Percentiles rank a stretch among this genome's conserved stretches.
These are phyloP conservation scores for Crepidodera aurea DNA, from an alignment of 2,888 invertebrate species.

Conservation along the genomic window DNA sequence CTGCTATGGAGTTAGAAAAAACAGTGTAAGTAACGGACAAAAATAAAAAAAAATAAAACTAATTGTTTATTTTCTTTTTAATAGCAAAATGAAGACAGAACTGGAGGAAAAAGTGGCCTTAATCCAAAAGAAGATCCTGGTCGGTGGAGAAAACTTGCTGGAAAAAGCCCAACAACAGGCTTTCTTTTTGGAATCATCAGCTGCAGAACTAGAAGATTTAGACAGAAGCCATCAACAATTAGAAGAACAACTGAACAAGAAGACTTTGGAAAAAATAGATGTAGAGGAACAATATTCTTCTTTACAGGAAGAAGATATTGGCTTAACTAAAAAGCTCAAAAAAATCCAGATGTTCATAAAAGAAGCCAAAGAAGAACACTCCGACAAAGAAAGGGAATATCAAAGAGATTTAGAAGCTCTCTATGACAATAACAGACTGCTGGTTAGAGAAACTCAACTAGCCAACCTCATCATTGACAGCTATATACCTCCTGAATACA, in stretches of 20 bases:
- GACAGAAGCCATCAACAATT: slow-evolving; percentile 82
- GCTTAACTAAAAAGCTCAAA: slow-evolving; percentile 91
- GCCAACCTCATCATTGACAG: slow-evolving; percentile 90
- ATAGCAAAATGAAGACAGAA: slow-evolving; percentile 78
- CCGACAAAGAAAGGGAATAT: slow-evolving; percentile 91
- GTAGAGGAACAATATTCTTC: slow-evolving; percentile 94
- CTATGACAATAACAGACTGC: slow-evolving; percentile 88
- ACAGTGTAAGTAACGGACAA: slow-evolving; percentile 53
- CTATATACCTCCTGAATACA: slow-evolving; percentile 93
- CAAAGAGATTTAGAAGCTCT: slow-evolving; percentile 97
- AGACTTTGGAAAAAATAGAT: slow-evolving; percentile 91
- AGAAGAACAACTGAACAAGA: slow-evolving; percentile 83
- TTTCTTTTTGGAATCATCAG: slow-evolving; percentile 85
- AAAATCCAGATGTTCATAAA: slow-evolving; percentile 87
- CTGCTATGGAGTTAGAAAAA: slow-evolving; percentile 56
- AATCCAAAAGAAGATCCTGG: slow-evolving; percentile 93
- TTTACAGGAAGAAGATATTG: slow-evolving; percentile 93
- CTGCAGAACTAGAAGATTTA: slow-evolving; percentile 80
- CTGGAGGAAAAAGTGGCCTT: slow-evolving; percentile 85
- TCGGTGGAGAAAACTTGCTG: slow-evolving; percentile 96
- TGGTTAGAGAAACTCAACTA: slow-evolving; percentile 88
- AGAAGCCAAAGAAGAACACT: slow-evolving; percentile 84
- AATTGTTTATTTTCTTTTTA: slow-evolving; percentile 29
- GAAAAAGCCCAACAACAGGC: slow-evolving; percentile 97
- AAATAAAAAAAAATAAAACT: not conserved